Evolutionary conservation across 2,113 vertebrate species (phyloP).

Genomic region (Rhegmatorhina hoffmannsi): DNA sequence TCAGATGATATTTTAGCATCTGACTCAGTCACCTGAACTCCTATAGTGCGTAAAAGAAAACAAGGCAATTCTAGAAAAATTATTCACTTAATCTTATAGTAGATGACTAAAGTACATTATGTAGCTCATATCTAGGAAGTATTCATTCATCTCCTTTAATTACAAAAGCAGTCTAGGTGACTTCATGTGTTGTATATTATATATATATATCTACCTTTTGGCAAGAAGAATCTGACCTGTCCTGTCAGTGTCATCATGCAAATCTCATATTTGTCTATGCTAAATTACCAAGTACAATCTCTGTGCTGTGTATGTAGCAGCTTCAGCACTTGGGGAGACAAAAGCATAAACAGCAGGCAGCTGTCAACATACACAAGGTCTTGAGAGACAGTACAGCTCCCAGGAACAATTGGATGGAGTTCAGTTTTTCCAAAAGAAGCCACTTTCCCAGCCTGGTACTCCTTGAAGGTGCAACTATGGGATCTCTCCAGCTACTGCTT

Average conservation of each 20-base stretch:
- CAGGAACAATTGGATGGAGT: neutral
- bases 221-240: neutral
- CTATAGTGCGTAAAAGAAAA: neutral
- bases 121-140: neutral
- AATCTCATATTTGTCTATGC: neutral
- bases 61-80: neutral
- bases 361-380: neutral
- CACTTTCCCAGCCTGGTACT: neutral
- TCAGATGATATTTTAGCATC: neutral
- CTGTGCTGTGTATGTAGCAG: neutral
- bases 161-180: neutral
- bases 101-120: neutral
- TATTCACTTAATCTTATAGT: neutral
- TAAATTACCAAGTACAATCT: neutral
- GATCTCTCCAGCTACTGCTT: neutral
- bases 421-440: neutral
- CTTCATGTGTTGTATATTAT: neutral
- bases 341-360: neutral
- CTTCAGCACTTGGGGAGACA: neutral
- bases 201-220: neutral
- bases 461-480: neutral
- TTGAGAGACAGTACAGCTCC: neutral
- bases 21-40: neutral
- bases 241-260: fast-evolving
- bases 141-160: neutral